Conservation (phyloP, 2,888 invertebrate genomes). For the Ptychoptera contaminata region DNA sequence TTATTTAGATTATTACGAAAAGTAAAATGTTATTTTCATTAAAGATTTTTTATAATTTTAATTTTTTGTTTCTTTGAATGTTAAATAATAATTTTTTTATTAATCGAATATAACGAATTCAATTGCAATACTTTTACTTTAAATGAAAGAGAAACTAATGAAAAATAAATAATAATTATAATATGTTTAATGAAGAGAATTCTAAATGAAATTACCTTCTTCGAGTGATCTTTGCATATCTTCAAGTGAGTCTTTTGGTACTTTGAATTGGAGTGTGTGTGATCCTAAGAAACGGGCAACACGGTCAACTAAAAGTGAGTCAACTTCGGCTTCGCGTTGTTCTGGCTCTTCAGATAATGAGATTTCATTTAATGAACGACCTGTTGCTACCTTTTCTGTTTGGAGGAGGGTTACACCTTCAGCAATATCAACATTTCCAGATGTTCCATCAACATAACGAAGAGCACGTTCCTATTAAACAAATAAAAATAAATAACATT, state of each 20-base stretch:
- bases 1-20: background rate
- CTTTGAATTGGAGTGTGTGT: conserved; percentile 65
- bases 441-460: conserved; percentile 47
- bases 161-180: background rate
- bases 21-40: too few species aligned
- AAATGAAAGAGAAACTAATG: background rate
- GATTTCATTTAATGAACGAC: conserved; percentile 44
- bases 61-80: background rate
- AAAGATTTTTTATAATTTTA: too few species aligned
- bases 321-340: conserved; percentile 55
- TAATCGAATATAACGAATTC: background rate
- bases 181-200: too few species aligned
- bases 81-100: too few species aligned
- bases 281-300: conserved; percentile 59
- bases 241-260: conserved; percentile 55
- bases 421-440: conserved; percentile 41
- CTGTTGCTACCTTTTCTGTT: conserved; percentile 37
- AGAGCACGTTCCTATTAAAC: conserved; percentile 50
- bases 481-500: conserved; percentile 2
- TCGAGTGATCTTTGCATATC: conserved; percentile 64
- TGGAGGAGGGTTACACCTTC: conserved; percentile 43
- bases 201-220: conserved; percentile 49
- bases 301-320: conserved; percentile 56
- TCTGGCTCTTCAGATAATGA: conserved; percentile 55
- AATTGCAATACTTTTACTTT: background rate